Conservation (phyloP, 1,140 invertebrate species). For the Cepaea nemoralis region DNA sequence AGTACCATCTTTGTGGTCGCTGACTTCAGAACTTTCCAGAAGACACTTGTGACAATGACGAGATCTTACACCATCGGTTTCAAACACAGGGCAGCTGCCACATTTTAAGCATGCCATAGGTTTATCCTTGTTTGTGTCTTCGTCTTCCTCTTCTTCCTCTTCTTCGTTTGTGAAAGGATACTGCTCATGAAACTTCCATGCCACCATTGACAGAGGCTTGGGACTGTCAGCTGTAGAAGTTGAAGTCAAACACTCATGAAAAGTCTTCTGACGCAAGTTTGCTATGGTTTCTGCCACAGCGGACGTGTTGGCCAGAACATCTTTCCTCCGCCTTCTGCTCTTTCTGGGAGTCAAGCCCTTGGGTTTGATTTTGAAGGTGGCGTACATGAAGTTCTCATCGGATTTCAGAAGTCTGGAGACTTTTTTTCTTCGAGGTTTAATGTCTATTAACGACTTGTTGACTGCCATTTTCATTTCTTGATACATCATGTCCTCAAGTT, state of each 20-base stretch:
- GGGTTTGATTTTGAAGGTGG: conserved; percentile 59
- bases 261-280: conserved; percentile 13
- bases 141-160: not conserved
- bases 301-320: not conserved
- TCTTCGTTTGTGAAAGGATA: conserved; percentile 23
- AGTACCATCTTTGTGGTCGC: not conserved
- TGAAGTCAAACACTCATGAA: not conserved
- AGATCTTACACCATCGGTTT: not conserved
- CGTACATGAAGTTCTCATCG: conserved; percentile 61
- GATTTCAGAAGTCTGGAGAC: conserved; percentile 59
- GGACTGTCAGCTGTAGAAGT: not conserved
- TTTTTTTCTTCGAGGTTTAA: conserved; percentile 55
- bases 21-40: not conserved
- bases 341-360: conserved; percentile 16
- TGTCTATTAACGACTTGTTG: not conserved
- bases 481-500: not conserved
- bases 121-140: not conserved
- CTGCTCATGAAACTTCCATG: conserved; percentile 41
- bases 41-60: not conserved
- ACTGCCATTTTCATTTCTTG: not conserved
- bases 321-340: conserved; percentile 25
- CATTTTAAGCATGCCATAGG: not conserved
- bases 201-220: conserved; percentile 12
- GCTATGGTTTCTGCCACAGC: not conserved
- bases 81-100: not conserved